A percentile compares a stretch with the other conserved stretches of the same genome.
These are phyloP conservation scores for Brachystomella parvula DNA, from an alignment of 1,140 invertebrate species.

Conservation along the genomic window DNA sequence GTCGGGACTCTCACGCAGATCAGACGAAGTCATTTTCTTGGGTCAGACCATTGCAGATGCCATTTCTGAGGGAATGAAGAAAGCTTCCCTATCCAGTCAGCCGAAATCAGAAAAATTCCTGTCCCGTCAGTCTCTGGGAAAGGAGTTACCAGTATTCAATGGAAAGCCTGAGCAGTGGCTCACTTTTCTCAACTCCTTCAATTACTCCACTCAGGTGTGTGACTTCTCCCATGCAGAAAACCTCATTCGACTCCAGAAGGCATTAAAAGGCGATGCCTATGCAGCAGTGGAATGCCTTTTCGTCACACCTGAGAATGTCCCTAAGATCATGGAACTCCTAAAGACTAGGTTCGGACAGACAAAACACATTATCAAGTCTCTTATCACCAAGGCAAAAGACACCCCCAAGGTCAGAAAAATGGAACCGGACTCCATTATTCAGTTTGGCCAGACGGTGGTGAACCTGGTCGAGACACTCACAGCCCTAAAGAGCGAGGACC, in stretches of 20 bases:
- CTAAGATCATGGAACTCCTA: background rate
- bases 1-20: no score
- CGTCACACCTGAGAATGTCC: background rate
- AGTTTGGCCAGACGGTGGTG: background rate
- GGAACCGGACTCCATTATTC: background rate
- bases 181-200: background rate
- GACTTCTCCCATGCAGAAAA: slow-evolving; percentile 7
- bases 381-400: background rate
- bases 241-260: slow-evolving; percentile 6
- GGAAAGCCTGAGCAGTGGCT: slow-evolving; percentile 19
- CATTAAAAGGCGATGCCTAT: slow-evolving; percentile 3
- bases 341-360: background rate
- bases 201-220: slow-evolving; percentile 5
- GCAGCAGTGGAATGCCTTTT: background rate
- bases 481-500: background rate
- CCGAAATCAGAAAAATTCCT: slow-evolving; percentile 10
- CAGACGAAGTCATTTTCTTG: no score
- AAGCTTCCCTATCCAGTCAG: no score
- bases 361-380: slow-evolving; percentile 1
- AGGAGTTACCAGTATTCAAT: slow-evolving; percentile 6
- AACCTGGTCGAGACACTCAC: slow-evolving; percentile 13
- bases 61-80: no score
- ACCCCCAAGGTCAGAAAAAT: background rate
- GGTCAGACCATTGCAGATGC: no score
- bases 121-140: background rate